Evolutionary conservation across 2,797 vertebrate genomes (phyloP).

Genomic region (Nyctalus aviator): DNA sequence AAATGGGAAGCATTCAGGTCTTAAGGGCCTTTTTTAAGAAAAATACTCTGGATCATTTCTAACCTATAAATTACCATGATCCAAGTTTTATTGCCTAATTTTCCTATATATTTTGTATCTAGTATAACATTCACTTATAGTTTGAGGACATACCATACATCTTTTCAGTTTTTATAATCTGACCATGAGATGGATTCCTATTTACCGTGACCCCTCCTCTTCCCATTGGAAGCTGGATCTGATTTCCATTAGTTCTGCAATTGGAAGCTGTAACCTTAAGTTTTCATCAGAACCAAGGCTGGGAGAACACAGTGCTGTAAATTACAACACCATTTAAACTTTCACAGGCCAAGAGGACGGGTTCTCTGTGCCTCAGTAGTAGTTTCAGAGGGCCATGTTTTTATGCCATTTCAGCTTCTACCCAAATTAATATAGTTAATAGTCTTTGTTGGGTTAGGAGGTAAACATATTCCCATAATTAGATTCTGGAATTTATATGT

Average conservation of each 20-base stretch:
- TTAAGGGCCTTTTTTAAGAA: neutral
- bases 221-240: neutral
- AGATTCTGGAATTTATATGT: neutral
- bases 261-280: neutral
- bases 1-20: neutral
- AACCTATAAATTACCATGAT: neutral
- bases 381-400: neutral
- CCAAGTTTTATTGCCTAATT: neutral
- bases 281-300: neutral
- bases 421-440: neutral
- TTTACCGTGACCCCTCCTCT: neutral
- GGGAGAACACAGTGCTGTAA: neutral
- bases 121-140: neutral
- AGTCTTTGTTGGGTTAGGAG: neutral
- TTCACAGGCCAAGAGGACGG: neutral
- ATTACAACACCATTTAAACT: neutral
- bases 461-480: neutral
- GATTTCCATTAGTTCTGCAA: neutral
- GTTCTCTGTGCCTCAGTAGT: neutral
- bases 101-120: neutral
- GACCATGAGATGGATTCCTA: neutral
- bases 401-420: neutral
- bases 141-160: neutral
- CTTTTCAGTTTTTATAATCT: neutral
- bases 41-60: neutral